Base-by-base conservation (phyloP, 2,113 vertebrate species). In the Nestor notabilis region DNA sequence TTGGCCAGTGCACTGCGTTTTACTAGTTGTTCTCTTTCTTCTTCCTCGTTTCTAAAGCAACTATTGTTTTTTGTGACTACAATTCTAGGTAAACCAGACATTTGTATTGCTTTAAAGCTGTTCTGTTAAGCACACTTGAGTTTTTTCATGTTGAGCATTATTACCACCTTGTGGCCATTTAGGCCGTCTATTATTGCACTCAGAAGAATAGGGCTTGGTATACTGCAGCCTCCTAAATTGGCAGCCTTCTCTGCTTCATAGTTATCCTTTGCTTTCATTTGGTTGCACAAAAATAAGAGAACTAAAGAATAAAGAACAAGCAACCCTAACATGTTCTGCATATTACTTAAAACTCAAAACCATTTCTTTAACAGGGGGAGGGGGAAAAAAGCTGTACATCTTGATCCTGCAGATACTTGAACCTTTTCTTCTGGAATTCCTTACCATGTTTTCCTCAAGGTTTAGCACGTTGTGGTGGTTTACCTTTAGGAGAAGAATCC, bases 141-240 rank as follows among this genome's bases (percentile, higher is more conserved):
- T 13, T 82, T 58, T 72, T 63, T 83, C 41, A 11, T 13, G 35
- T 49, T 69, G 90, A 87, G 60, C 91, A 61, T 76, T 80, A 17
- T 95, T 92, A 83, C 93, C 93, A 97, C 86, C 91, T 80, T 49
- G 78, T 89, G 95, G 95, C 44, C 64, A 18, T 72, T n/a, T 29
- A 49, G 47, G 10, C 46, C 41, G 3, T 7, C 33, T 41, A 6
- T 49, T 55, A 5, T 10, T 46, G 11, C 0, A 1, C 64, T 58
- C n/a, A 37, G 53, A 50, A 49, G 50, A 79, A 18, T 0, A n/a
- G 47, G 27, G 35, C 58, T 55, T 28, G 8, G 1, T 7, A 3
- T 2, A 12, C 5, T 58, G 33, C 69, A 68, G 72, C 52, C 17
- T 27, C 31, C 43, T 27, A 27, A 60, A 66, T 1, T 41, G 50